Evolutionary conservation across 2,113 vertebrate species (phyloP).

Genomic region (Eptesicus fuscus): DNA sequence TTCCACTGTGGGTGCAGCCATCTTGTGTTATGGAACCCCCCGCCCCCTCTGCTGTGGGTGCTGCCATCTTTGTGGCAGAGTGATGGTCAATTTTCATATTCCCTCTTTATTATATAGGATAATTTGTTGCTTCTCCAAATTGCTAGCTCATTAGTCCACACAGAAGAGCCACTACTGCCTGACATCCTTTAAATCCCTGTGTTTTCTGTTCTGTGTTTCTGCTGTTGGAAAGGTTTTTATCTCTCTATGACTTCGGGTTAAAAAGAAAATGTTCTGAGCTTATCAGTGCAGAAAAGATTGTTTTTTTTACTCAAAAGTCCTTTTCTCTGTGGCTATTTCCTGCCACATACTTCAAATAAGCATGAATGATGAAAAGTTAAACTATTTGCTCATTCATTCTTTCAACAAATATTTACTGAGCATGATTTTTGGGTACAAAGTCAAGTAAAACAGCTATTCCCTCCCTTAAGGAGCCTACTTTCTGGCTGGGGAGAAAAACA

Average conservation of each 20-base stretch:
- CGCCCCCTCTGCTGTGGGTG: too few species aligned
- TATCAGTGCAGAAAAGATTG: not conserved
- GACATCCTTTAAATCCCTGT: not conserved
- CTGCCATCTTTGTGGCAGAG: too few species aligned
- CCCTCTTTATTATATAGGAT: too few species aligned
- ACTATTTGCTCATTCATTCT: not conserved
- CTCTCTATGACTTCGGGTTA: not conserved
- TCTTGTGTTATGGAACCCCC: too few species aligned
- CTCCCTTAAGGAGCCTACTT: not conserved
- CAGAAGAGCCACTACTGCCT: not conserved
- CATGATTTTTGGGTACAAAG: not conserved
- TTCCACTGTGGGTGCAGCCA: too few species aligned
- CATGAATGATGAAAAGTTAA: not conserved
- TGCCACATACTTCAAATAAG: slow-evolving; percentile 22
- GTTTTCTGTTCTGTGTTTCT: not conserved
- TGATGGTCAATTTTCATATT: too few species aligned
- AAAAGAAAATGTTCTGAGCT: slow-evolving; percentile 21
- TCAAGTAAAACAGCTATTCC: not conserved
- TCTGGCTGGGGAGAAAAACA: not conserved
- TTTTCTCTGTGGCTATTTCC: slow-evolving; percentile 22
- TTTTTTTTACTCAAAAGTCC: not conserved
- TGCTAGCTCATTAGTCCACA: not conserved
- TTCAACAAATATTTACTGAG: slow-evolving; percentile 17
- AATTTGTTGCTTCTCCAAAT: not conserved
- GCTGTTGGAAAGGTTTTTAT: not conserved